Evolutionary conservation across 1,140 invertebrate genomes (phyloP).

Genomic region (Pseudomyrmex concolor): DNA sequence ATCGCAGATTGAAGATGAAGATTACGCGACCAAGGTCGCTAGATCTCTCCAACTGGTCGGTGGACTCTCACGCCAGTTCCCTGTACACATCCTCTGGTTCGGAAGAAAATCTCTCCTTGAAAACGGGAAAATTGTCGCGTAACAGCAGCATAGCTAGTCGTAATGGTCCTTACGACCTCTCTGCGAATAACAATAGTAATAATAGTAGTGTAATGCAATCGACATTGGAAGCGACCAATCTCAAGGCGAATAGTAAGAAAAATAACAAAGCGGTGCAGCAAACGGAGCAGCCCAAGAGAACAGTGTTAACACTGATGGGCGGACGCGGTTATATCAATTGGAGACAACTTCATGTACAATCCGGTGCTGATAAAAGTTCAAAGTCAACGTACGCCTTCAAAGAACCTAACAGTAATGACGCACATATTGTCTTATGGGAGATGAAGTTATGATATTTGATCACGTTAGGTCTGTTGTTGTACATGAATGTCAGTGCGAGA

Average conservation of each 20-base stretch:
- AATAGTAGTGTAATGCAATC: slow-evolving; percentile 60
- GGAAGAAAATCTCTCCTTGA: slow-evolving; percentile 91
- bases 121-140: slow-evolving; percentile 88
- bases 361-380: slow-evolving; percentile 77
- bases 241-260: slow-evolving; percentile 77
- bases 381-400: slow-evolving; percentile 80
- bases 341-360: slow-evolving; percentile 86
- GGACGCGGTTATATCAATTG: slow-evolving; percentile 95
- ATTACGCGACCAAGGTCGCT: slow-evolving; percentile 91
- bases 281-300: slow-evolving; percentile 87
- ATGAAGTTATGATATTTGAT: slow-evolving; percentile 91
- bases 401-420: slow-evolving; percentile 90
- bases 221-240: slow-evolving; percentile 57
- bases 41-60: slow-evolving; percentile 94
- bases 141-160: slow-evolving; percentile 90
- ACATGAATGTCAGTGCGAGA: slow-evolving; percentile 41
- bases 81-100: slow-evolving; percentile 92
- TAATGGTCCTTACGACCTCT: slow-evolving; percentile 84
- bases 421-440: slow-evolving; percentile 95
- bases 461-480: slow-evolving; percentile 42
- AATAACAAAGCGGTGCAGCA: slow-evolving; percentile 79
- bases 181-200: slow-evolving; percentile 50
- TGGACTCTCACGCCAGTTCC: slow-evolving; percentile 93
- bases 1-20: slow-evolving; percentile 91
- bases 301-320: slow-evolving; percentile 94